phyloP scores from a whole-genome alignment of 1,140 invertebrate genomes.

The Ericerus pela region DNA sequence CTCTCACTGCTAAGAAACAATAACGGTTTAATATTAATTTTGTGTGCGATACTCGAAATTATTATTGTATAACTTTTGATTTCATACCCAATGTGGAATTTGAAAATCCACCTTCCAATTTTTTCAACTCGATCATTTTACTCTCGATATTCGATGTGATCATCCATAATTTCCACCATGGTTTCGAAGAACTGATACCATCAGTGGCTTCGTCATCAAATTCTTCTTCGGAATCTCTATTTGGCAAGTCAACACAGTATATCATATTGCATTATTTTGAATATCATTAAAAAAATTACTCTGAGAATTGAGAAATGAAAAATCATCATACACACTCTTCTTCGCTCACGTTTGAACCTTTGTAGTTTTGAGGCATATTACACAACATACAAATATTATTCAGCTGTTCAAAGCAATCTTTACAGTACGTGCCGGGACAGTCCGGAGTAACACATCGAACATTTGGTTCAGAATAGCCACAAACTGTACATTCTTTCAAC shows the following conservation, averaged over 20 bases:
- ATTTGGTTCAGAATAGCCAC: not conserved
- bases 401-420: not conserved
- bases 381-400: not conserved
- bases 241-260: too few relatives aligned
- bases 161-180: constrained; percentile 8
- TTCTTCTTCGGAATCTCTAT: not conserved
- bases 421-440: not conserved
- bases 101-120: too few relatives aligned
- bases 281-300: not conserved
- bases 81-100: too few relatives aligned
- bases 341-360: not conserved
- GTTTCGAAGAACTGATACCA: not conserved
- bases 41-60: too few relatives aligned
- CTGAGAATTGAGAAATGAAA: too few relatives aligned
- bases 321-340: not conserved
- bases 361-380: not conserved
- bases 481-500: not conserved
- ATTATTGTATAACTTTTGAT: too few relatives aligned
- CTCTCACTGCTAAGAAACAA: too few relatives aligned
- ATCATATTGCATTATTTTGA: not conserved
- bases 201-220: not conserved
- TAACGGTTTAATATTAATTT: too few relatives aligned
- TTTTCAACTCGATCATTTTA: too few relatives aligned
- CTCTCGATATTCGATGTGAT: too few relatives aligned
- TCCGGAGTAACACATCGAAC: not conserved